Base-by-base conservation (phyloP, 2,113 vertebrate species). In the Sturnira hondurensis region DNA sequence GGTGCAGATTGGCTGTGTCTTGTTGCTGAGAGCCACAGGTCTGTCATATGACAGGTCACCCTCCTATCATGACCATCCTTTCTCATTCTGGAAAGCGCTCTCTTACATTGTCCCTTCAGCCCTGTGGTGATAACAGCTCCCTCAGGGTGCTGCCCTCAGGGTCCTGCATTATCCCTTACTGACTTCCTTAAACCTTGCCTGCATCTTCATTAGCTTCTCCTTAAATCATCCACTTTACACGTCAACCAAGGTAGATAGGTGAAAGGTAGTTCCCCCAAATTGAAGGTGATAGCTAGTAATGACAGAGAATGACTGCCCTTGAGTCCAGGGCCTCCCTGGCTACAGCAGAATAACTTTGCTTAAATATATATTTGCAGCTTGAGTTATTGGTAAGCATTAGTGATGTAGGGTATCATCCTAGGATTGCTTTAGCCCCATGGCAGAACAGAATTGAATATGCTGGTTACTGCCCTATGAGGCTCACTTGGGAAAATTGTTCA, bases 341-440 rank as follows among this genome's bases (percentile, higher is more conserved):
- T n/a, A 67, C 3, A 28, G 52, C 33, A 68, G 77, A 73, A 22
- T 10, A 74, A n/a, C n/a, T 47, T 20, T 28, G 43, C 58, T 91
- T 38, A 67, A 11, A 45, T 19, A 16, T 38, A 17, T 38, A 13
- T 31, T 24, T 52, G 24, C 38, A 83, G 61, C 43, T 22, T 36
- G 70, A 76, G 0, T 14, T 16, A 68, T 1, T 16, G 76, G 8
- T 22, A 45, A 87, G 82, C 47, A 43, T 3, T 12, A 56, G 38
- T 12, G 47, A 24, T 3, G 5, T 0, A 54, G 22, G 16, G 38
- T 22, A 17, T 33, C 1, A 4, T 1, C 4, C 2, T 0, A 11
- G 10, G 0, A 28, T 14, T 17, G 33, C 31, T 80, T 50, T 19
- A 45, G 70, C 12, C 16, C 43, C 19, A 11, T 2, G 5, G 61